Conservation (phyloP, 2,888 invertebrate genomes). For the Tipula helvola region DNA sequence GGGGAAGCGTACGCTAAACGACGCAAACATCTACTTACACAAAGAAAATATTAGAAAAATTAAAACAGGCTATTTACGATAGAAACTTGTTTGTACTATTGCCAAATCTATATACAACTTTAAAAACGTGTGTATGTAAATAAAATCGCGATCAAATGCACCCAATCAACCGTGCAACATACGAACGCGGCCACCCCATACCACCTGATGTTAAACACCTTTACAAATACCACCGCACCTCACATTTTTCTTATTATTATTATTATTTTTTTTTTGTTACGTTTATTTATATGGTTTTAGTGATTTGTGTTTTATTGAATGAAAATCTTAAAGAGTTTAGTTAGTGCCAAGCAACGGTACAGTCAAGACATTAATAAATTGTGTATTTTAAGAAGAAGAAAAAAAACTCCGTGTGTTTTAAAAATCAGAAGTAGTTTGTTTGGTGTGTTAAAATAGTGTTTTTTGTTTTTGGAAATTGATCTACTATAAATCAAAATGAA, state of each 20-base stretch:
- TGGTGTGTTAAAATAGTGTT: neutral
- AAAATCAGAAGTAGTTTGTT: neutral
- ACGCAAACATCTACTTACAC: too few species aligned
- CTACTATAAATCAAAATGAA: neutral
- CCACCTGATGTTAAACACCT: neutral
- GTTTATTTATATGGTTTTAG: neutral
- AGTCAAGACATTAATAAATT: neutral
- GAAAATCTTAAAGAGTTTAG: neutral
- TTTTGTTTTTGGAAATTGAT: neutral
- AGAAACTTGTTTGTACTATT: neutral
- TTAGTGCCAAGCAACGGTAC: constrained; percentile 10
- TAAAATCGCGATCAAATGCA: neutral
- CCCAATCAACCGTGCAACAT: neutral
- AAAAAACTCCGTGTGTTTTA: neutral
- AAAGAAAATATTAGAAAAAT: neutral
- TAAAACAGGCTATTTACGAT: neutral
- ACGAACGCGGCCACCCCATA: neutral
- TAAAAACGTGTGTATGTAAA: neutral
- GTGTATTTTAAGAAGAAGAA: neutral
- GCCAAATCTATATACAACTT: too few species aligned
- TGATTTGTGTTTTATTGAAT: neutral
- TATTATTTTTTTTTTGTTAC: neutral
- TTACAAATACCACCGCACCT: neutral
- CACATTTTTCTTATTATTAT: neutral
- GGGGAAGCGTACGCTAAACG: too few species aligned